Evolutionary conservation across 1,140 invertebrate species (phyloP), one percentile per base, ranked within the genome.

Genomic region (Lysiphlebus fabarum): DNA sequence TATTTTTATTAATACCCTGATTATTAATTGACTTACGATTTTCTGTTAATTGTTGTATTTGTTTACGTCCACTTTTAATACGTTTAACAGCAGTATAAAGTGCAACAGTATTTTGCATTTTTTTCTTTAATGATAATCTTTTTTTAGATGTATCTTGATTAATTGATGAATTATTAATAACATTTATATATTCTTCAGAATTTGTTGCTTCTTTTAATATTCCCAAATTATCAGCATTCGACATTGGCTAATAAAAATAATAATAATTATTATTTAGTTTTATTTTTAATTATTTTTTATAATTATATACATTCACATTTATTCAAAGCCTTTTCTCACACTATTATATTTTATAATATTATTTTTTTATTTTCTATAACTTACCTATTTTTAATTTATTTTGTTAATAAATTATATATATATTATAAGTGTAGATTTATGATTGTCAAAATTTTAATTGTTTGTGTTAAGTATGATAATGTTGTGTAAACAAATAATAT

Each of bases 131-230:
- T 7, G 10, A 14, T 38, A 7, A 48, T 67, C 72, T 7, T 68
- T 68, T 58, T 67, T 69, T 50, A 70, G 75, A 3, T 73, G 61
- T 4, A 65, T 64, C 26, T 70, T 74, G 45, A 70, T 53, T 12
- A 65, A 68, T 5, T 63, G 61, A 9, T 68, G 50, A 4, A 71
- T 68, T 12, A 66, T 70, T 7, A 56, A 12, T 12, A 67, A 72
- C 34, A 63, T 70, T 11, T 63, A 51, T 42, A 33, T 26, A 26
- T 26, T 58, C 49, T 7, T 58, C 40, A 0, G 68, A n/a, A 51
- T 58, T 69, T 5, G 58, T 59, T 17, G 70, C 62, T 11, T 53
- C 67, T 47, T 66, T 72, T 42, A 63, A 47, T 0, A 61, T 49
- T n/a, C 42, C 47, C 10, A 56, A 33, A 54, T 45, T 59, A 7